Conservation (phyloP, 2,888 invertebrate species). For the Oegoconia quadripuncta region DNA sequence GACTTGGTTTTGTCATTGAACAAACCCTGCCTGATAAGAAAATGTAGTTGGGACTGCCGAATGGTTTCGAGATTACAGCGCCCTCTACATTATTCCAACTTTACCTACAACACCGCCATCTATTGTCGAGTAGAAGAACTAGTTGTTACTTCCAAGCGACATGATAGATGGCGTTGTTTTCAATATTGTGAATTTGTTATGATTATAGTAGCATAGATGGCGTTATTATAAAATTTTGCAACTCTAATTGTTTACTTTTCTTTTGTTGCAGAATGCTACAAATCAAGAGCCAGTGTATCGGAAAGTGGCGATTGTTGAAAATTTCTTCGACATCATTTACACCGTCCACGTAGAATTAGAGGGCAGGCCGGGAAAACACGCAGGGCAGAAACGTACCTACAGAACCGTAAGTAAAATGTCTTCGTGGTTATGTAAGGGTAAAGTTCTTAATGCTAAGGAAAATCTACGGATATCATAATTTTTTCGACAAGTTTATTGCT, state of each 20-base stretch:
- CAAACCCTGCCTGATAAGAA: too few relatives aligned
- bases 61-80: slow-evolving; percentile 14
- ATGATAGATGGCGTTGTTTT: slow-evolving; percentile 4
- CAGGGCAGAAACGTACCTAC: slow-evolving; percentile 98
- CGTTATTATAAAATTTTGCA: slow-evolving; percentile 1
- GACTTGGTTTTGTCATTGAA: too few relatives aligned
- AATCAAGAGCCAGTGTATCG: slow-evolving; percentile 88
- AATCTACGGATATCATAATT: background rate
- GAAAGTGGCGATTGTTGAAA: slow-evolving; percentile 97
- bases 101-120: background rate
- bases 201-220: background rate
- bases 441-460: too few relatives aligned
- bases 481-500: background rate
- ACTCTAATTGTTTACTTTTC: slow-evolving; percentile 20
- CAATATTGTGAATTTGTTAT: background rate
- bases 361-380: slow-evolving; percentile 95
- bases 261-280: slow-evolving; percentile 82
- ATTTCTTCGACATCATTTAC: slow-evolving; percentile 98
- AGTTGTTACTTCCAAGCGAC: background rate
- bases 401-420: slow-evolving; percentile 86
- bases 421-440: too few relatives aligned
- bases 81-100: slow-evolving; percentile 18
- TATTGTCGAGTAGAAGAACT: slow-evolving; percentile 6
- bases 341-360: slow-evolving; percentile 96
- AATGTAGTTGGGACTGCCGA: too few relatives aligned